phyloP scores from a whole-genome alignment of 2,888 invertebrate genomes.

The Diadegma fenestrale region DNA sequence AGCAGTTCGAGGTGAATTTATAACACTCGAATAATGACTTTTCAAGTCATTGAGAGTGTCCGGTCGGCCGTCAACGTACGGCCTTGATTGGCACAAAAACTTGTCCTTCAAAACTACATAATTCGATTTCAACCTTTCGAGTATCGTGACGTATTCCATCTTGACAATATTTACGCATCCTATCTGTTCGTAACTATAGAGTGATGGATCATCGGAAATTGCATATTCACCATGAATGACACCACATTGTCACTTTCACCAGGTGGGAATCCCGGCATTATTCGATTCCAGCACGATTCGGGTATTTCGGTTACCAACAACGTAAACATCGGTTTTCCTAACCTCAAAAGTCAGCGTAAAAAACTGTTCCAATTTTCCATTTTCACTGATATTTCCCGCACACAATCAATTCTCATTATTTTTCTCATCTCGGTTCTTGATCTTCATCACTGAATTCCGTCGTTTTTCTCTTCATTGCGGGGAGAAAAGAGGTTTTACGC shows the following conservation, averaged over 20 bases:
- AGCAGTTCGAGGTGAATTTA: conserved; percentile 74
- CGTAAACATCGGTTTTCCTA: not conserved
- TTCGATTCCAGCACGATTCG: not conserved
- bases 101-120: conserved; percentile 53
- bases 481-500: not conserved
- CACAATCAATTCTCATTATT: too few species aligned
- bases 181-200: too few species aligned
- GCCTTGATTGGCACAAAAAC: conserved; percentile 52
- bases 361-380: not conserved
- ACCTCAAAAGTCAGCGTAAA: not conserved
- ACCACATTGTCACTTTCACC: not conserved
- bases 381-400: too few species aligned
- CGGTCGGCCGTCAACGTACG: conserved; percentile 3
- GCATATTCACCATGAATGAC: not conserved
- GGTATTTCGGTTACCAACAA: not conserved
- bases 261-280: not conserved
- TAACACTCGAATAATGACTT: conserved; percentile 68
- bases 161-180: conserved; percentile 47
- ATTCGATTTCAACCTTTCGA: conserved; percentile 39
- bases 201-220: not conserved
- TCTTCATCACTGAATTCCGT: too few species aligned
- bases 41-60: conserved; percentile 71
- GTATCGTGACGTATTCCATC: conserved; percentile 47
- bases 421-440: too few species aligned
- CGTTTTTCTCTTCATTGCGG: too few species aligned